Conservation (phyloP, 2,888 invertebrate genomes). For the Mesoligia furuncula region DNA sequence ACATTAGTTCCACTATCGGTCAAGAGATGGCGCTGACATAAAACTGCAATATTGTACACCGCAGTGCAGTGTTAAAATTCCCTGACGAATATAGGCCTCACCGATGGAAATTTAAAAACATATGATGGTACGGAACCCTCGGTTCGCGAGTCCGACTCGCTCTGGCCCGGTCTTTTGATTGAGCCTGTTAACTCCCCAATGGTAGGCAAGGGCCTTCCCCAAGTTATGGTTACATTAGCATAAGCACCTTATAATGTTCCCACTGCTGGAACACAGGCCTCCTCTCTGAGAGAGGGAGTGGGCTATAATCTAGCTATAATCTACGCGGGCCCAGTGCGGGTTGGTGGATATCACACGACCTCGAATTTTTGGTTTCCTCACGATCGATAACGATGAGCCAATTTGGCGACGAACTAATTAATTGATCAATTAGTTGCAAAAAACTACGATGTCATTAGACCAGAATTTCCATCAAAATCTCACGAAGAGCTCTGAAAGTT, state of each 20-base stretch:
- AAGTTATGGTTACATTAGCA: background rate
- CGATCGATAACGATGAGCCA: background rate
- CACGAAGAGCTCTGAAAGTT: background rate
- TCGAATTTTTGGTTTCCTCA: background rate
- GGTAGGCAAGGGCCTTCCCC: background rate
- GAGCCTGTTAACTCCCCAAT: background rate
- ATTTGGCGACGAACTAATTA: too few relatives aligned
- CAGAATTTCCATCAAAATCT: constrained; percentile 9
- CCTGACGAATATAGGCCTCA: too few relatives aligned
- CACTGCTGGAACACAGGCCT: background rate
- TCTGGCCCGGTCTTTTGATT: too few relatives aligned
- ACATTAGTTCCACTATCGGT: too few relatives aligned
- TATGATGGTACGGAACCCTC: too few relatives aligned
- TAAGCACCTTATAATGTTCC: background rate
- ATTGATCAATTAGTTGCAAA: background rate
- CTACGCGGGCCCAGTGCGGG: background rate
- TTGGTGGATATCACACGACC: background rate
- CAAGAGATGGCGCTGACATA: too few relatives aligned
- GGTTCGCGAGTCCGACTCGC: too few relatives aligned
- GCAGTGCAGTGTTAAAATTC: too few relatives aligned
- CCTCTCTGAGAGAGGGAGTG: background rate
- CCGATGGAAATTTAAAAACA: too few relatives aligned
- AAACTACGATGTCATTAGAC: background rate
- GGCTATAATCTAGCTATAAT: too few relatives aligned
- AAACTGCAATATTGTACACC: too few relatives aligned